Evolutionary conservation across 2,888 invertebrate genomes (phyloP).

Genomic region (Ditula angustiorana): DNA sequence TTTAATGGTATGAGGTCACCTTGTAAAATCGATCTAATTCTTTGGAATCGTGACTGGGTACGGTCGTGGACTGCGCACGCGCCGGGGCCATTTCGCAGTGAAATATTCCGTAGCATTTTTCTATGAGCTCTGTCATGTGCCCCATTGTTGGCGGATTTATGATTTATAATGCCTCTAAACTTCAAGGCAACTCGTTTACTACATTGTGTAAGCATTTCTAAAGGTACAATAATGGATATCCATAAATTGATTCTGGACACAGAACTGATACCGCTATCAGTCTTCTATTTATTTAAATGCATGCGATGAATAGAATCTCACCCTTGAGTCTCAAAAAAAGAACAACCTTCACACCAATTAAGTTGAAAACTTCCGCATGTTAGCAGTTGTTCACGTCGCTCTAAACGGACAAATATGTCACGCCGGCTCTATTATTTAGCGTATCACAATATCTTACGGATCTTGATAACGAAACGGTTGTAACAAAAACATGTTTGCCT

Average conservation of each 20-base stretch:
- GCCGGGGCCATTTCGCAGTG: slow-evolving; percentile 67
- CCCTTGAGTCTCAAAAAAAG: slow-evolving; percentile 59
- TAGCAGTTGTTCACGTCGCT: slow-evolving; percentile 47
- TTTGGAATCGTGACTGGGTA: slow-evolving; percentile 72
- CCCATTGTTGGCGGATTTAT: slow-evolving; percentile 74
- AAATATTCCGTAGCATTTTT: slow-evolving; percentile 71
- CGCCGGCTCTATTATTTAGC: slow-evolving; percentile 48
- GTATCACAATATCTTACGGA: slow-evolving; percentile 48
- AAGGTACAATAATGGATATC: slow-evolving; percentile 31
- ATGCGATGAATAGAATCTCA: slow-evolving; percentile 63
- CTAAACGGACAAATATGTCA: slow-evolving; percentile 55
- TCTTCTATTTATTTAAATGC: slow-evolving; percentile 49
- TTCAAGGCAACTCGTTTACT: slow-evolving; percentile 65
- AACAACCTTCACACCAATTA: slow-evolving; percentile 64
- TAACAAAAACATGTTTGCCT: slow-evolving; percentile 29
- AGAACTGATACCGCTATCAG: neutral
- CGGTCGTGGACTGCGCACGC: slow-evolving; percentile 74
- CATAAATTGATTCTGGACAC: slow-evolving; percentile 41
- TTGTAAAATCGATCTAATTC: slow-evolving; percentile 70
- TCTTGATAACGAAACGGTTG: slow-evolving; percentile 47
- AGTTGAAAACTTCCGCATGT: slow-evolving; percentile 61
- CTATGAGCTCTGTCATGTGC: slow-evolving; percentile 67
- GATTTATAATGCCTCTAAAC: slow-evolving; percentile 71
- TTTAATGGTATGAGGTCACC: slow-evolving; percentile 60
- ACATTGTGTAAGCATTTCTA: slow-evolving; percentile 55